Evolutionary conservation across 2,113 vertebrate genomes (phyloP).

Genomic region (Micronycteris hirsuta): DNA sequence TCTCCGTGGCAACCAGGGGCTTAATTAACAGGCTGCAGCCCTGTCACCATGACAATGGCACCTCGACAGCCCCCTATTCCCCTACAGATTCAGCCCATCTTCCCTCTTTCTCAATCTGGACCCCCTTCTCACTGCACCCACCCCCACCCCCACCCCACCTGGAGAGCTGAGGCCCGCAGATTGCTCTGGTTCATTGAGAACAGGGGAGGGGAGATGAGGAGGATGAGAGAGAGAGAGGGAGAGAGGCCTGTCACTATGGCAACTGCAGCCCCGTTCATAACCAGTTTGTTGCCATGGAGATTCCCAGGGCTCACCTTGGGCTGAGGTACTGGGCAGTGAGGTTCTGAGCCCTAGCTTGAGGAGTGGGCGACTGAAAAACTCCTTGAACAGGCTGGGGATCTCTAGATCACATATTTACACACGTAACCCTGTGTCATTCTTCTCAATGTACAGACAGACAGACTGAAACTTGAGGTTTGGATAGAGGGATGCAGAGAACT

Average conservation of each 20-base stretch:
- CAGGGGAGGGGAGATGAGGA: constrained; percentile 35
- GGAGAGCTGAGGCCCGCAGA: constrained; percentile 46
- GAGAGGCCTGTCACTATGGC: constrained; percentile 58
- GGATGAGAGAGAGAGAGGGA: background rate
- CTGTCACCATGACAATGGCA: constrained; percentile 62
- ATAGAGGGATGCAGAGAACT: background rate
- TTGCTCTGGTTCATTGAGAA: constrained; percentile 72
- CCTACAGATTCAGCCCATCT: constrained; percentile 35
- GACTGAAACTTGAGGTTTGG: constrained; percentile 7
- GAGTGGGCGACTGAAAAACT: background rate
- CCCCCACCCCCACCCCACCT: constrained; percentile 32
- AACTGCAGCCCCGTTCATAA: constrained; percentile 78
- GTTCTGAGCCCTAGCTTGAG: constrained; percentile 33
- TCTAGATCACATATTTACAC: background rate
- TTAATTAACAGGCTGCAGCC: constrained; percentile 76
- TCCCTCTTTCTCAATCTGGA: constrained; percentile 28
- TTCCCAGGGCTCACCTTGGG: constrained; percentile 73
- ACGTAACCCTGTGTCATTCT: background rate
- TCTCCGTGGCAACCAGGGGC: constrained; percentile 70
- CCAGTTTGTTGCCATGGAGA: constrained; percentile 79
- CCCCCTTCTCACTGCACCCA: background rate
- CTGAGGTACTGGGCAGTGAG: constrained; percentile 67
- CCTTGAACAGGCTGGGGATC: background rate
- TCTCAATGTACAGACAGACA: constrained; percentile 49
- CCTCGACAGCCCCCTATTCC: constrained; percentile 60